These are phyloP conservation scores for Mesembrinibis cayennensis DNA, from an alignment of 2,113 vertebrate genomes.

Conservation along the genomic window DNA sequence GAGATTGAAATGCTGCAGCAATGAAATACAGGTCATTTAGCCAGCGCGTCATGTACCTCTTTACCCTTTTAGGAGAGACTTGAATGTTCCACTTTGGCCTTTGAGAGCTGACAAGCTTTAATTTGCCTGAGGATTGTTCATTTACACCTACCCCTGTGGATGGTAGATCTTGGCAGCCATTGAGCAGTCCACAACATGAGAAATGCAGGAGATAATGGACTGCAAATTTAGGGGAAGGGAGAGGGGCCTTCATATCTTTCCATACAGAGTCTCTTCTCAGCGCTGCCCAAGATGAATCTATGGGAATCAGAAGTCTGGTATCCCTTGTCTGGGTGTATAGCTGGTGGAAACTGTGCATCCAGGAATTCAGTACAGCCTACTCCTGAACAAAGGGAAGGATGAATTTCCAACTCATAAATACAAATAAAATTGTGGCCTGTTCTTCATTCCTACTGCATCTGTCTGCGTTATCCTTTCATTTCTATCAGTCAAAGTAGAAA, in stretches of 20 bases:
- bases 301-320: not conserved
- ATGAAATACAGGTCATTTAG: not conserved
- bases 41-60: not conserved
- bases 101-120: not conserved
- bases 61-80: not conserved
- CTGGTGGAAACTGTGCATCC: not conserved
- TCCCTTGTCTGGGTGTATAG: accelerated
- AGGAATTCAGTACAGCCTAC: not conserved
- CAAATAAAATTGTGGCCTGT: not conserved
- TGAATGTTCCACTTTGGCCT: not conserved
- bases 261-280: not conserved
- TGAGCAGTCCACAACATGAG: not conserved
- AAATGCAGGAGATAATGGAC: not conserved
- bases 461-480: not conserved
- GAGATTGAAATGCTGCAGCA: not conserved
- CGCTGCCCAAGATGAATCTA: not conserved
- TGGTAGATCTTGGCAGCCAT: not conserved
- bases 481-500: not conserved
- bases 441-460: not conserved
- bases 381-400: not conserved
- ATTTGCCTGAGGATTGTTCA: not conserved
- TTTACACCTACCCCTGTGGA: not conserved
- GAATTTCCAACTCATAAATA: not conserved
- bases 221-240: not conserved
- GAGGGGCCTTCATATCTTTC: not conserved